Evolutionary conservation across 92 coral and sea anemone species (phyloP), one percentile per base, ranked within the genome.

Genomic region (Porites divaricata): DNA sequence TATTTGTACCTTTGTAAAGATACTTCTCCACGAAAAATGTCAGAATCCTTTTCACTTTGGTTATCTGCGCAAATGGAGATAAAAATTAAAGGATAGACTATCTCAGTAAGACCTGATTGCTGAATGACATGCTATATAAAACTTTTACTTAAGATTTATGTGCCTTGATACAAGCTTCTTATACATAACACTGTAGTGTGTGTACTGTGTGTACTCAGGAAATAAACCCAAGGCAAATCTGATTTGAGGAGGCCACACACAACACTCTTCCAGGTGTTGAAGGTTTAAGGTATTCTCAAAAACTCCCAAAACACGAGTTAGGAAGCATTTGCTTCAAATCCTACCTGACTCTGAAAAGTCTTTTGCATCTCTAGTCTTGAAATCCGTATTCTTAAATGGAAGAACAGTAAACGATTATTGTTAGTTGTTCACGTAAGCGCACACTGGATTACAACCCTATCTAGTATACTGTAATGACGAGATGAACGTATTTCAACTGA

Each of bases 1-100:
- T n/a, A 19, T 8, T 8, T 62, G 22, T 86, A 94, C 98, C 98
- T 94, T 89, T 94, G 98, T 41, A 94, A 85, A 19, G 98, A 94
- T 23, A 90, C 93, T 62, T 92, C 95, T 13, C 98, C 98, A 6
- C 92, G 91, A 66, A 89, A 74, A 63, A 94, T 86, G 72, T 94
- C 95, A 13, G 91, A 79, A 20, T 92, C 90, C 67, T 88, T 65
- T 25, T 94, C 98, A 87, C 95, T 89, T 78, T 89, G 90, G 68
- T 94, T 93, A 81, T 94, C 98, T 94, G 83, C 12, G 25, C 57
- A 61, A 45, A 59, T 14, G 58, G 13, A 72, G n/a, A 58, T 50
- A 80, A 22, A 23, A 54, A 54, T 54, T 54, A 54, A 54, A 54
- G 12, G 16, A 54, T 54, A 54, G 14, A 54, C 59, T 54, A 15